Evolutionary conservation across 2,797 vertebrate species (phyloP), one percentile per base, ranked within the genome.

Genomic region (Darevskia nairensis): DNA sequence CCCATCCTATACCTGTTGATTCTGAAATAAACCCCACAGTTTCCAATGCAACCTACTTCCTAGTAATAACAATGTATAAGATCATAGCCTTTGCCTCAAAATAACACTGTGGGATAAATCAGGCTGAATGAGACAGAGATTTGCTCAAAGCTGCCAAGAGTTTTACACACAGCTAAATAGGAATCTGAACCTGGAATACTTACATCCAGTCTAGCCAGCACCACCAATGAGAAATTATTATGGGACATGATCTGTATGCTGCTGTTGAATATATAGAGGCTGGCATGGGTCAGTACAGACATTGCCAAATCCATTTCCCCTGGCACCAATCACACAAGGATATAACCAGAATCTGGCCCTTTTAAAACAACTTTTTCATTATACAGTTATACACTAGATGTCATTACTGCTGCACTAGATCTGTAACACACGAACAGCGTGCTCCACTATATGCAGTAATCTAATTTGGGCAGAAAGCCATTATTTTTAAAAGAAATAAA

Each of bases 401-500:
- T 89, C 84, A 83, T 86, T 78, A 81, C 80, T 77, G 69, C 61
- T 15, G 86, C 86, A 89, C 74, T 93, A 92, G 81, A 90, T 82
- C 88, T 91, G 25, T 92, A 90, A 93, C 80, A 83, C 84, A 94
- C 88, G 91, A 95, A 94, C 87, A 85, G 83, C 66, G 88, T 0
- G 2, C 85, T 87, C 78, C 90, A 90, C 86, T 81, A 80, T 90
- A 94, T 89, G 81, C 25, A 32, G 29, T 68, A 76, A 82, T 86
- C 90, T 94, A 95, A 95, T 94, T 89, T 91, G 95, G 95, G 95
- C 95, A 96, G 91, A 96, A 94, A 96, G 90, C 92, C 94, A 93
- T 83, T 82, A n/a, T 50, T 50, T 71, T 89, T 94, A 44, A 41
- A 6, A 19, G 11, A 66, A 5, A 13, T 44, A 17, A 32, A 74